phyloP scores from a whole-genome alignment of 2,113 vertebrate species.

The Forbesichthys papilliferus region DNA sequence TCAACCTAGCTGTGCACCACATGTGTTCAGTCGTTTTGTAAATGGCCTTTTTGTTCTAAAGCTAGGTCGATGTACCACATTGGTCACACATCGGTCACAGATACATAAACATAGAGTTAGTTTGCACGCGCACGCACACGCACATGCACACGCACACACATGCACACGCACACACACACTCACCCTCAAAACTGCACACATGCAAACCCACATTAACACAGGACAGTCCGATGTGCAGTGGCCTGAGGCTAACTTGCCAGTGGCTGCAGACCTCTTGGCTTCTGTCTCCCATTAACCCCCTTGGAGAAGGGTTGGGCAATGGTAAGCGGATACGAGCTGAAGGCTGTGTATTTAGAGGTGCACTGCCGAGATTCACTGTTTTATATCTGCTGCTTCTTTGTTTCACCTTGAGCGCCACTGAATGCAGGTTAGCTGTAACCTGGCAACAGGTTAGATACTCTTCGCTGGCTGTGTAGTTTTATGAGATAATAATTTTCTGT shows the following conservation, averaged over 20 bases:
- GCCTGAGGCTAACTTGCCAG: constrained; percentile 54
- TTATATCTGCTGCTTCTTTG: constrained; percentile 51
- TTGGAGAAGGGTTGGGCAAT: constrained; percentile 47
- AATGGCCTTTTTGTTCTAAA: constrained; percentile 42
- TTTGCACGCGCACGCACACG: constrained; percentile 26
- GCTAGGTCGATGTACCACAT: constrained; percentile 32
- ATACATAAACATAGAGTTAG: constrained; percentile 18
- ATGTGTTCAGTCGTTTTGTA: constrained; percentile 11
- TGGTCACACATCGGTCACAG: constrained; percentile 28
- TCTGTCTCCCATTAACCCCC: constrained; percentile 67
- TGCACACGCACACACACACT: neutral
- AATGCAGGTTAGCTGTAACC: constrained; percentile 58
- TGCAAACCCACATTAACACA: constrained; percentile 32
- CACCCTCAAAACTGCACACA: neutral
- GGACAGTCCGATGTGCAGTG: constrained; percentile 45
- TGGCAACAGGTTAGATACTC: constrained; percentile 67
- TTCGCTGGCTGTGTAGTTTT: constrained; percentile 47
- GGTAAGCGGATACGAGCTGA: constrained; percentile 62
- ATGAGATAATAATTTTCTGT: constrained; percentile 10
- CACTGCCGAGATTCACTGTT: constrained; percentile 42
- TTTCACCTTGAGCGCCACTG: constrained; percentile 52
- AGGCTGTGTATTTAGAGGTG: constrained; percentile 68
- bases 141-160: constrained; percentile 20
- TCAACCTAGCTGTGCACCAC: constrained; percentile 17
- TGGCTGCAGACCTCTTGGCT: constrained; percentile 49